A percentile compares a stretch with the other conserved stretches of the same genome.
phyloP scores from a whole-genome alignment of 2,888 invertebrate species.

The Nemotelus nigrinus region DNA sequence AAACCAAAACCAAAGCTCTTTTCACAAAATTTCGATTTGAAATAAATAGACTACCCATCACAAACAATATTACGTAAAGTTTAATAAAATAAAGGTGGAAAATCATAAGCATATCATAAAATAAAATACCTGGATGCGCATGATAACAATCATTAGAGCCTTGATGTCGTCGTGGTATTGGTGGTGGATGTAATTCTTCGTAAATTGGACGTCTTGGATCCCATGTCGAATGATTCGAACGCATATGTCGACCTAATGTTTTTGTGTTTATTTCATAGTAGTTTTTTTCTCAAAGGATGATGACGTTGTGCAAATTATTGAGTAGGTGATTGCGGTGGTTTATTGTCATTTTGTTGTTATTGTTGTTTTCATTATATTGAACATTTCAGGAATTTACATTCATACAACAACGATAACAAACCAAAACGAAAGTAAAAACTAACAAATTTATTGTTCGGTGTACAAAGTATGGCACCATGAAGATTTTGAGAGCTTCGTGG shows the following conservation, averaged over 20 bases:
- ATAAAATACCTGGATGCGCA: slow-evolving; percentile 64
- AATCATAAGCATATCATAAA: slow-evolving; percentile 47
- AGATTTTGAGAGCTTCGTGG: no score
- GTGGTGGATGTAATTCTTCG: slow-evolving; percentile 83
- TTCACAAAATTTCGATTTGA: slow-evolving; percentile 8
- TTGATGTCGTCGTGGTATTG: slow-evolving; percentile 66
- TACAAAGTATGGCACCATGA: neutral
- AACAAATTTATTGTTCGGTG: slow-evolving; percentile 21
- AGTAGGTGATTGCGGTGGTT: neutral
- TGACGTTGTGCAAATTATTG: neutral
- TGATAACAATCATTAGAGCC: slow-evolving; percentile 62
- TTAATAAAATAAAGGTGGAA: slow-evolving; percentile 42
- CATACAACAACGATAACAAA: slow-evolving; percentile 25
- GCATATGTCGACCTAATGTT: slow-evolving; percentile 62
- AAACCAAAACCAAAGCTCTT: slow-evolving; percentile 2
- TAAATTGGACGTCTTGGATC: slow-evolving; percentile 89
- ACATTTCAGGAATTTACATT: slow-evolving; percentile 31
- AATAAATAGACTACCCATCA: slow-evolving; percentile 13
- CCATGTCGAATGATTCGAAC: slow-evolving; percentile 80
- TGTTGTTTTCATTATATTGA: slow-evolving; percentile 7
- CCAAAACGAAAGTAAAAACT: slow-evolving; percentile 37
- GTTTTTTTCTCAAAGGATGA: neutral
- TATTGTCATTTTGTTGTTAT: neutral
- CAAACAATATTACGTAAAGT: slow-evolving; percentile 9
- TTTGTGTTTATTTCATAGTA: slow-evolving; percentile 29